Percentiles rank a stretch among this genome's conserved stretches.
These are phyloP conservation scores for Muscicapa adusta DNA, from an alignment of 2,113 vertebrate species.

Conservation along the genomic window DNA sequence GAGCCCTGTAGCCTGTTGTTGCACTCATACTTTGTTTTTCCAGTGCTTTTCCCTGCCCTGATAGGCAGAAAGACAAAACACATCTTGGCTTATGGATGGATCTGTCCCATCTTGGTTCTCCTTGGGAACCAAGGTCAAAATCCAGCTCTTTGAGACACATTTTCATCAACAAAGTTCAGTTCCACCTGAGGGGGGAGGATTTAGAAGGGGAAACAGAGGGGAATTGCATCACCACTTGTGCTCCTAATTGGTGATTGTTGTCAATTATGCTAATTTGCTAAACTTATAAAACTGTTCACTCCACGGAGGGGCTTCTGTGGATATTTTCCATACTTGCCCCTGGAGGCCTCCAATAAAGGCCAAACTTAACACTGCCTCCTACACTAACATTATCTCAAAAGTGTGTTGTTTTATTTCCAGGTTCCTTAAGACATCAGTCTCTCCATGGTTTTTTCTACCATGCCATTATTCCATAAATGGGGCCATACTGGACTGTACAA, in stretches of 20 bases:
- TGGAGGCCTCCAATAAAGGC: background rate
- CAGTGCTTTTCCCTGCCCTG: background rate
- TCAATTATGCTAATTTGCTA: background rate
- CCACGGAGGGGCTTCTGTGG: accelerated
- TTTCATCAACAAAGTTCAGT: background rate
- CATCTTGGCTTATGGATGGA: background rate
- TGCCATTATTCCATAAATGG: too few relatives aligned
- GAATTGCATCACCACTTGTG: background rate
- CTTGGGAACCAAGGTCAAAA: background rate
- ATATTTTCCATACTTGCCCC: background rate
- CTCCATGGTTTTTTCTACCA: accelerated
- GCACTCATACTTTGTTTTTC: accelerated
- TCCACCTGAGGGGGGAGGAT: background rate
- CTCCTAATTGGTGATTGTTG: background rate
- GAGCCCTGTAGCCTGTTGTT: background rate
- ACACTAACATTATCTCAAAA: background rate
- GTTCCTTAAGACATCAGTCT: background rate
- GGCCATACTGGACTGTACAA: background rate
- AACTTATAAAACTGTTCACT: background rate
- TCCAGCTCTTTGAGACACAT: background rate
- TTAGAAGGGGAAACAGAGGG: background rate
- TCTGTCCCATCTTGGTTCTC: background rate
- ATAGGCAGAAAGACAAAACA: background rate
- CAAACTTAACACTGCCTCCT: background rate
- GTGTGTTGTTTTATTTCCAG: background rate